Base-by-base conservation (phyloP, 1,140 invertebrate species). In the Zaprionus africanus region DNA sequence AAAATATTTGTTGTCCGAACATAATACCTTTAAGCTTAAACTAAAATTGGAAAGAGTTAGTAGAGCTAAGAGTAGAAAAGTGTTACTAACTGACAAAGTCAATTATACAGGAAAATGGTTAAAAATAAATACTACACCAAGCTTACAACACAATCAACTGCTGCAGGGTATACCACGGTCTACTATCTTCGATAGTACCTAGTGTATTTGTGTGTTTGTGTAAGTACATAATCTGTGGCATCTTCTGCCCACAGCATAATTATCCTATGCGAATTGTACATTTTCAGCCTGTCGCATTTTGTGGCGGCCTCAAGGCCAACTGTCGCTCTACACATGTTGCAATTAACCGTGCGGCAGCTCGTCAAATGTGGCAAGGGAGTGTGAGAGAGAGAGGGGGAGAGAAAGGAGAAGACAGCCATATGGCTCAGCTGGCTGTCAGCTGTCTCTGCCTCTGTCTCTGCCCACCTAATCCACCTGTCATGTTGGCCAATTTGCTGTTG, bases 311-410 rank as follows among this genome's bases (percentile, higher is more conserved):
- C 46, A 51, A 51, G 46, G 46, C 46, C 46, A 51, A 24, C 41
- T 46, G 19, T 12, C 17, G 19, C 4, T 51, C 22, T 65, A 83
- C 78, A 88, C 71, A 60, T 79, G 78, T 70, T 79, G 49, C 78
- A 85, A 81, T 90, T 79, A 76, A 57, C 53, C 22, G 22, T 56
- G 36, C 56, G 22, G 51, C 36, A 58, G 64, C 59, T 61, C 46
- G 60, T 56, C 63, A 73, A 64, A 76, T 71, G 51, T 73, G 69
- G 71, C 77, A 57, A 87, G 69, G 17, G n/a, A 46, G 43, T 7
- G 5, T 1, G n/a, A 6, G 43, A 46, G 46, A 49, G 46, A 9
- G 46, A 22, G 11, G 22, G 0, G 12, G 46, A 22, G 46, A 51
- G 11, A 4, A 9, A 19, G 11, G 9, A 49, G 22, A 5, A 51